These are phyloP conservation scores for Nezara viridula DNA, from an alignment of 2,888 invertebrate species.

Conservation along the genomic window DNA sequence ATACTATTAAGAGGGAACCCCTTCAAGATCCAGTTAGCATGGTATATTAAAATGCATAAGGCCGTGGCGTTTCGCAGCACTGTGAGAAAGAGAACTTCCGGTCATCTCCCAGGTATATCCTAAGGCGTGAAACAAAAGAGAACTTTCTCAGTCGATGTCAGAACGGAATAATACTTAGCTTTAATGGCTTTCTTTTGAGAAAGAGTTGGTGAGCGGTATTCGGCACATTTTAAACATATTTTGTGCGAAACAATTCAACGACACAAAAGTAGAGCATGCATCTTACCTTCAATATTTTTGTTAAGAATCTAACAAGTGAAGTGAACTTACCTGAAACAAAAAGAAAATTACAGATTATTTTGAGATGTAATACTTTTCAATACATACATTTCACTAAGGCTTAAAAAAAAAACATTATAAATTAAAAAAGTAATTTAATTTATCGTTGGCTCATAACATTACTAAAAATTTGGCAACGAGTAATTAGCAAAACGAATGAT, in stretches of 20 bases:
- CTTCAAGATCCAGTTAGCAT: not conserved
- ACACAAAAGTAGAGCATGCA: not conserved
- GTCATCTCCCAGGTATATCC: not conserved
- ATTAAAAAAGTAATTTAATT: too few species aligned
- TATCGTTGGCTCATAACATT: too few species aligned
- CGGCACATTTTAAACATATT: not conserved
- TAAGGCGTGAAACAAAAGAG: not conserved
- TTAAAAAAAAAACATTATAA: not conserved
- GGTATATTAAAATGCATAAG: constrained; percentile 15
- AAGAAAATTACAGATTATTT: constrained; percentile 1
- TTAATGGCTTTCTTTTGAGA: constrained; percentile 1
- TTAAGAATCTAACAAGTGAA: not conserved
- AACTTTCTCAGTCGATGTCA: constrained; percentile 6
- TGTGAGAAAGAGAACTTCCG: constrained; percentile 47
- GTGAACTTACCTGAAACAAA: constrained; percentile 13
- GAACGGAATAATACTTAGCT: not conserved
- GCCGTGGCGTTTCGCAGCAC: constrained; percentile 3
- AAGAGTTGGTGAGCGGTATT: not conserved
- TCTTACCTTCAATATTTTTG: not conserved
- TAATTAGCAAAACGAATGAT: too few species aligned
- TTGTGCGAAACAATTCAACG: not conserved
- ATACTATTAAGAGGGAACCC: not conserved
- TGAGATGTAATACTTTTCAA: not conserved
- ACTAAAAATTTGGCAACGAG: too few species aligned
- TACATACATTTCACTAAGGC: not conserved